These are phyloP conservation scores for Callipepla squamata DNA, from an alignment of 2,113 vertebrate genomes.

Conservation along the genomic window DNA sequence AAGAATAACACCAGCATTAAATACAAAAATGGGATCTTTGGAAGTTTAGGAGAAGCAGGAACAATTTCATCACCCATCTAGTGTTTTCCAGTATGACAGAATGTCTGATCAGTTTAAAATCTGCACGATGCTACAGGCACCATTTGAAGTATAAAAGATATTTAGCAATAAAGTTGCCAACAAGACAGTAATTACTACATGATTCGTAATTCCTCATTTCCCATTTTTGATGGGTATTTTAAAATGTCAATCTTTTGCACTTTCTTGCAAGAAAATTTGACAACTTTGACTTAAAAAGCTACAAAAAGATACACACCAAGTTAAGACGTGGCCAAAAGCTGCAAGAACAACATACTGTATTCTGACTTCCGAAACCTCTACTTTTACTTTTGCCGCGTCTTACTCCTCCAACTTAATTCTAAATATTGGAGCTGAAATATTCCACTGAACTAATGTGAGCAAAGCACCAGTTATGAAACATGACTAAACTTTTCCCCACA, in stretches of 20 bases:
- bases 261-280: not conserved
- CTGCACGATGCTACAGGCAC: not conserved
- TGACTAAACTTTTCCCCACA: not conserved
- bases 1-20: not conserved
- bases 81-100: not conserved
- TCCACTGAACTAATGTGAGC: not conserved
- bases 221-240: not conserved
- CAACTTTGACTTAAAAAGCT: not conserved
- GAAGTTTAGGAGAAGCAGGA: not conserved
- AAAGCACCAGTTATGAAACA: not conserved
- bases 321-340: not conserved
- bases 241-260: not conserved
- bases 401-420: not conserved
- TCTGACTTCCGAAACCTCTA: not conserved
- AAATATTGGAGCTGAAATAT: not conserved
- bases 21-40: accelerated
- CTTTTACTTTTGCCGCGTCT: not conserved
- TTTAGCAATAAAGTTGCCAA: not conserved
- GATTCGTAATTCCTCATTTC: not conserved
- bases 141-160: not conserved
- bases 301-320: not conserved
- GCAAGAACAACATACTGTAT: not conserved
- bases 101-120: not conserved
- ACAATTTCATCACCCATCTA: not conserved
- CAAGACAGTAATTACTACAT: not conserved